phyloP scores from a whole-genome alignment of 2,888 invertebrate species.

The Ischnus inquisitorius region DNA sequence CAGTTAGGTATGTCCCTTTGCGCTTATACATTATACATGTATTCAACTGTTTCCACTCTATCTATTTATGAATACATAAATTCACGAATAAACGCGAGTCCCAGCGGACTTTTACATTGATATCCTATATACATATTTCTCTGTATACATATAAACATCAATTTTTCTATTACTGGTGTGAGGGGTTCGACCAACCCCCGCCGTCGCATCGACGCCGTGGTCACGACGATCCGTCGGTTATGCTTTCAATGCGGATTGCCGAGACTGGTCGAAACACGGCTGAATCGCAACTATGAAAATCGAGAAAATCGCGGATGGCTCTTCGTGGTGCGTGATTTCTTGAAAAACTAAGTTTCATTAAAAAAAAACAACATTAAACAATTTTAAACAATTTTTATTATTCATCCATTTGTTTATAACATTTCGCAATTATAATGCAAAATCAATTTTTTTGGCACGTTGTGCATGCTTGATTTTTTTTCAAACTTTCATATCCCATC shows the following conservation, averaged over 20 bases:
- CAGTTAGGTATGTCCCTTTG: slow-evolving; percentile 37
- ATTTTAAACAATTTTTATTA: too few species aligned
- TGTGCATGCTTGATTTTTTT: too few species aligned
- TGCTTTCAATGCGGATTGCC: background rate
- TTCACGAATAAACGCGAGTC: slow-evolving; percentile 26
- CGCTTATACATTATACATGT: slow-evolving; percentile 48
- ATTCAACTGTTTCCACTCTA: slow-evolving; percentile 27
- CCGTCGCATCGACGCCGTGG: background rate
- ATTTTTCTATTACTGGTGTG: background rate
- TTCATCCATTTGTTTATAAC: too few species aligned
- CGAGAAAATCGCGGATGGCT: background rate
- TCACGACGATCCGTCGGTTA: background rate
- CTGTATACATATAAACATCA: background rate
- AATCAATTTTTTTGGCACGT: too few species aligned
- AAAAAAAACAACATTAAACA: too few species aligned
- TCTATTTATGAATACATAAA: slow-evolving; percentile 17
- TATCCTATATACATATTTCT: slow-evolving; percentile 1
- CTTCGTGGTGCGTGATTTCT: too few species aligned
- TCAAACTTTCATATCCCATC: too few species aligned
- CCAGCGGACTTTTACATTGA: slow-evolving; percentile 22
- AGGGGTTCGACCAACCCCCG: background rate
- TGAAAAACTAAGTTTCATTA: too few species aligned
- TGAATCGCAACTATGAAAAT: too few species aligned
- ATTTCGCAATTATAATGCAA: too few species aligned
- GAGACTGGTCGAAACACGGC: background rate